phyloP scores from a whole-genome alignment of 2,113 vertebrate species.

The Ariopsis seemanni region DNA sequence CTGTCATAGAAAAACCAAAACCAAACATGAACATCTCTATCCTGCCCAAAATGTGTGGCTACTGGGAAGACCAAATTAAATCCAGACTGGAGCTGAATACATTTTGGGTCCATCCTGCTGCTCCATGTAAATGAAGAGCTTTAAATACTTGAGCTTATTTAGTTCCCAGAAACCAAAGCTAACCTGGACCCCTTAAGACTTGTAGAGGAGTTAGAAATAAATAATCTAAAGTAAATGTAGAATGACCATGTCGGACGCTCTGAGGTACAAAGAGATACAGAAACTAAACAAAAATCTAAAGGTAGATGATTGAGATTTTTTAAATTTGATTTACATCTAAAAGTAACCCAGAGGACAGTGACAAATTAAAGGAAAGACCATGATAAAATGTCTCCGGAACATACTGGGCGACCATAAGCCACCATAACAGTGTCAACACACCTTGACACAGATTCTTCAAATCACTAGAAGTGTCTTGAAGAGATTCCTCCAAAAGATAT shows the following conservation, averaged over 20 bases:
- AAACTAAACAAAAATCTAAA: neutral
- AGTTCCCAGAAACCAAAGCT: neutral
- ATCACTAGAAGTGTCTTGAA: neutral
- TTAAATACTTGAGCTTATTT: neutral
- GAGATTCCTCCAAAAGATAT: neutral
- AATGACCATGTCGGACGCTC: neutral
- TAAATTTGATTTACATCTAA: too few relatives aligned
- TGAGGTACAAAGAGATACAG: neutral
- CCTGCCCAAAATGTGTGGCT: conserved; percentile 37
- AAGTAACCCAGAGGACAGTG: neutral
- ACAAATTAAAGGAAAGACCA: neutral
- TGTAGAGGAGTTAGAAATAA: neutral
- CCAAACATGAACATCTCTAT: neutral
- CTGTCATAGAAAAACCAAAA: neutral
- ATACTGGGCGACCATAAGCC: neutral
- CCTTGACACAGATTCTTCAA: neutral
- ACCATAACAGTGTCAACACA: neutral
- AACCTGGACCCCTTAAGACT: neutral
- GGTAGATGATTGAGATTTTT: neutral
- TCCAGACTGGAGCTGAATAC: conserved; percentile 33
- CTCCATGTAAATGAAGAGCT: neutral
- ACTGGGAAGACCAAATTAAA: conserved; percentile 63
- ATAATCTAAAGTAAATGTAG: neutral
- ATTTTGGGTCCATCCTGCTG: neutral
- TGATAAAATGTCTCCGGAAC: neutral